Evolutionary conservation across 2,113 vertebrate genomes (phyloP).

Genomic region (Chaetodon trifascialis): DNA sequence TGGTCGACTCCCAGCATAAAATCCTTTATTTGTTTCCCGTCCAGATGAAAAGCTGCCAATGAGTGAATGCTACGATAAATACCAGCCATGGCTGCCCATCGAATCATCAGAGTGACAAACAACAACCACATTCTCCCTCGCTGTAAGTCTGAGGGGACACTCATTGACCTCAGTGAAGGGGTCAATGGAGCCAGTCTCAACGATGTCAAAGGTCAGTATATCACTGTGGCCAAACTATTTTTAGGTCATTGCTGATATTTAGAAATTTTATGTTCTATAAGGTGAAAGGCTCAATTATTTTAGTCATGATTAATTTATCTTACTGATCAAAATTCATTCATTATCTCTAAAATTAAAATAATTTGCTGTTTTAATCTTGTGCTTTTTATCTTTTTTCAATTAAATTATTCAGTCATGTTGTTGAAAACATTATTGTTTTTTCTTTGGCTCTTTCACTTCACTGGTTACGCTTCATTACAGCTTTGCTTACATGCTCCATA

Average conservation of each 20-base stretch:
- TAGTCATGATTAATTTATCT: not conserved
- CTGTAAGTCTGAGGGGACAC: conserved; percentile 95
- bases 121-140: conserved; percentile 90
- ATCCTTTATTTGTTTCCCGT: conserved; percentile 34
- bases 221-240: not conserved
- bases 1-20: not conserved
- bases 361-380: conserved; percentile 3
- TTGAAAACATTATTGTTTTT: not conserved
- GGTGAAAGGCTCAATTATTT: not conserved
- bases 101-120: conserved; percentile 92
- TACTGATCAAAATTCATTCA: not conserved
- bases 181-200: conserved; percentile 85
- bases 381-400: not conserved
- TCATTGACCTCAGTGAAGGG: conserved; percentile 90
- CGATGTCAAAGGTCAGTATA: conserved; percentile 92
- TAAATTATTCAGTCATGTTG: conserved; percentile 3
- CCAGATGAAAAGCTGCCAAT: conserved; percentile 72
- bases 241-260: not conserved
- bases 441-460: conserved; percentile 30
- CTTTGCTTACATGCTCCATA: conserved; percentile 58
- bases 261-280: not conserved
- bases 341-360: not conserved
- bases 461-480: conserved; percentile 39
- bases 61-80: conserved; percentile 41
- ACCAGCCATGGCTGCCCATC: conserved; percentile 92